Evolutionary conservation across 2,113 vertebrate species (phyloP), one percentile per base, ranked within the genome.

Genomic region (Catagonus wagneri): DNA sequence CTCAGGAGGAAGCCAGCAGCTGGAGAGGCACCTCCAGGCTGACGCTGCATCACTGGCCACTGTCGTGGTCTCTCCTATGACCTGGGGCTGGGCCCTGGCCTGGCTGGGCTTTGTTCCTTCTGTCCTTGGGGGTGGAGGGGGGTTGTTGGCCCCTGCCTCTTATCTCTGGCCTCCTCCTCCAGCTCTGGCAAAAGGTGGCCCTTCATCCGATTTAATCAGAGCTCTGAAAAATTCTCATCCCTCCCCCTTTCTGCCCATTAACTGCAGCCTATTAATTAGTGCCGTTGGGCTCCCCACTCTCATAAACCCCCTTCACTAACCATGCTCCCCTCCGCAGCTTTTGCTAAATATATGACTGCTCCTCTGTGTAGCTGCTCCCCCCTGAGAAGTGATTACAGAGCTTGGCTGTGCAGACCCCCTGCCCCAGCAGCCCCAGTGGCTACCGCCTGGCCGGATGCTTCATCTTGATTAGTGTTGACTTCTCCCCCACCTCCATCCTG

Each of bases 381-480:
- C 66, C 92, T 94, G 72, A 90, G 95, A 96, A 68, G 68, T 96
- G 94, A 96, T 98, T 96, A 75, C 81, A 79, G 71, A 69, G 74
- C 95, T 84, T 60, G 71, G 58, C 92, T 65, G 8, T 88, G 94
- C 50, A 23, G 94, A 95, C 84, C 93, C 81, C 95, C 96, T 93
- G 69, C 7, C 6, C 66, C 69, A 90, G 84, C 94, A 78, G 81
- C 95, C 83, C 19, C 9, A 89, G 96, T 58, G 90, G 58, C 90
- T 66, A 29, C 66, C 60, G 79, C 83, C 44, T 52, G 85, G 81
- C 94, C 54, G 7, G 52, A 79, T 66, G 72, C 95, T 95, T 89
- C 80, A 29, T 95, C 93, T 89, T 97, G 97, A 97, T 96, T 96
- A 97, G 93, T 90, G 72, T 78, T 96, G 80, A 65, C 84, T 44